Evolutionary conservation across 2,888 invertebrate genomes (phyloP), one percentile per base, ranked within the genome.

Genomic region (Apodemia duryi): DNA sequence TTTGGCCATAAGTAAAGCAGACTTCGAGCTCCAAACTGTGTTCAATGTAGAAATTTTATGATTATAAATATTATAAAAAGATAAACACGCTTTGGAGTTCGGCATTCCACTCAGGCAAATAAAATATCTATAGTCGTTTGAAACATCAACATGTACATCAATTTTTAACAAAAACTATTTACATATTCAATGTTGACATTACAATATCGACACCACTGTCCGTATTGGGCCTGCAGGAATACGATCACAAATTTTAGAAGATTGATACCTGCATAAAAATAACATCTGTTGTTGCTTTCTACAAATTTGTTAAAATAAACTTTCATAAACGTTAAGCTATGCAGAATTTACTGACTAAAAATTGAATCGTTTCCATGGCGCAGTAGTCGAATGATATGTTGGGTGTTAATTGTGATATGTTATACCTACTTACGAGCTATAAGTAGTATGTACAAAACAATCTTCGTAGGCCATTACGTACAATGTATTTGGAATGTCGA

Each of bases 61-160:
- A 11, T 54, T 54, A 54, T 54, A 54, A 54, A 54, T 54, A 54
- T 54, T 54, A 54, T 54, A 54, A 54, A 54, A 54, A 57, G 54
- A 13, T 57, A 57, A 57, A 57, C 41, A 60, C 61, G 43, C 49
- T 61, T 51, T 64, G 61, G 64, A 64, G 57, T 64, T 70, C 65
- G 66, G 66, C 66, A 54, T 64, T 69, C 63, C 69, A 68, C 69
- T 67, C 65, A 65, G 64, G 67, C 67, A 68, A 72, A 69, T 71
- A 73, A 77, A 81, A 75, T 75, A 77, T 75, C 77, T 79, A 77
- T 78, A 75, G 72, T 81, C 80, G 79, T 79, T 74, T 80, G 79
- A 80, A 84, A 90, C 89, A 88, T 85, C 82, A 88, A 89, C 89
- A 86, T 83, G 79, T 86, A 91, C 88, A 90, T 85, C 84, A 84